Conservation (phyloP, 2,113 vertebrate species). For the Protomyctophum bolini region DNA sequence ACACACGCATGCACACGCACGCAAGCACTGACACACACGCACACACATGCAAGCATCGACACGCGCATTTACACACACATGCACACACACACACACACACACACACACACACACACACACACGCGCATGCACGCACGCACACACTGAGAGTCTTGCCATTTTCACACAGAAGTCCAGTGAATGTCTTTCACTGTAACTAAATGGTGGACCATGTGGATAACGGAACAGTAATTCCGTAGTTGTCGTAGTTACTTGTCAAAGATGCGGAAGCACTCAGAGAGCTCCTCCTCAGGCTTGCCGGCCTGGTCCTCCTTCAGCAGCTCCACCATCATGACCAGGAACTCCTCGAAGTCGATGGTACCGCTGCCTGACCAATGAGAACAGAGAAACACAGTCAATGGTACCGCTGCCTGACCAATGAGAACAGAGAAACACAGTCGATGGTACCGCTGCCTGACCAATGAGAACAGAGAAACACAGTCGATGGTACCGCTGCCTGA, state of each 20-base stretch:
- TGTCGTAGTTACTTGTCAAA: conserved; percentile 86
- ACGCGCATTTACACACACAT: not conserved
- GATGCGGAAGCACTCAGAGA: conserved; percentile 95
- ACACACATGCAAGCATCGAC: not conserved
- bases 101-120: not conserved
- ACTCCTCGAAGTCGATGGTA: conserved; percentile 99
- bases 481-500: no score
- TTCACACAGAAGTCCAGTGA: no score
- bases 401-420: no score
- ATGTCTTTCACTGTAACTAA: no score
- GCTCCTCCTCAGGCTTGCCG: conserved; percentile 93
- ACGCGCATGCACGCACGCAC: no score
- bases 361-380: conserved; percentile 84
- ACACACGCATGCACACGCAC: no score
- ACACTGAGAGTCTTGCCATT: no score
- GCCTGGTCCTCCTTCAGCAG: conserved; percentile 98
- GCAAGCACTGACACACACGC: no score
- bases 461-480: not conserved
- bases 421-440: conserved; percentile 81
- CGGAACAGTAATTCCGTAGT: no score
- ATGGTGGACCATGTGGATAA: no score
- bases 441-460: conserved; percentile 93
- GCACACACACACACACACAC: not conserved
- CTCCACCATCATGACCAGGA: conserved; percentile 99
- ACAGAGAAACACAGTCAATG: no score